These are phyloP conservation scores for Zoanthus sansibaricus DNA, from an alignment of 92 coral and sea anemone species.

Conservation along the genomic window DNA sequence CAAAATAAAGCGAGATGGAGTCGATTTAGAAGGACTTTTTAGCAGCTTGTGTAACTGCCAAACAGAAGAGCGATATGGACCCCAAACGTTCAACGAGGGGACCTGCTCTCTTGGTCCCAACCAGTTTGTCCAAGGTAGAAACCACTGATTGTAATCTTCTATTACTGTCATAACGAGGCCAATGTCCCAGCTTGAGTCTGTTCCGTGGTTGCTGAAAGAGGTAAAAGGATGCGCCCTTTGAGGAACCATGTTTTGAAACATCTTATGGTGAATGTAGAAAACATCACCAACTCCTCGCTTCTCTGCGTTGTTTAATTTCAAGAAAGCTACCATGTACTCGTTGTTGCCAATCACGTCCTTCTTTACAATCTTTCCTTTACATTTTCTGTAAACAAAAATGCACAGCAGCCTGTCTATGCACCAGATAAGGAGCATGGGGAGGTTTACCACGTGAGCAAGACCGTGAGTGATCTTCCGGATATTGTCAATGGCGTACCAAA, in stretches of 20 bases:
- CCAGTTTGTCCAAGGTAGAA: slow-evolving; percentile 67
- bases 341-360: slow-evolving; percentile 57
- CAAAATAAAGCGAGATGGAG: slow-evolving; percentile 49
- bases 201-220: slow-evolving; percentile 54
- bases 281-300: slow-evolving; percentile 55
- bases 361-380: slow-evolving; percentile 29
- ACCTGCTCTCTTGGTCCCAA: slow-evolving; percentile 30
- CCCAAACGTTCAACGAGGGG: slow-evolving; percentile 46
- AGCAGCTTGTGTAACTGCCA: slow-evolving; percentile 40
- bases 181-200: slow-evolving; percentile 64
- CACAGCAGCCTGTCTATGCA: slow-evolving; percentile 61
- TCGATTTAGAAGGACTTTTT: background rate
- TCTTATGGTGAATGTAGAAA: slow-evolving; percentile 41
- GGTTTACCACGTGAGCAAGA: slow-evolving; percentile 56
- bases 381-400: slow-evolving; percentile 53
- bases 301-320: slow-evolving; percentile 32
- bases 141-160: slow-evolving; percentile 50
- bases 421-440: slow-evolving; percentile 64
- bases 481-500: slow-evolving; percentile 67
- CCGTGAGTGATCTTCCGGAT: slow-evolving; percentile 70
- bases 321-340: slow-evolving; percentile 50
- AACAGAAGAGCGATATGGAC: slow-evolving; percentile 73
- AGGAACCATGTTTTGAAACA: slow-evolving; percentile 37
- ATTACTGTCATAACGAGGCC: slow-evolving; percentile 60
- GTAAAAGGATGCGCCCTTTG: slow-evolving; percentile 72